These are phyloP conservation scores for Archilochus colubris DNA, from an alignment of 2,113 vertebrate genomes.

Conservation along the genomic window DNA sequence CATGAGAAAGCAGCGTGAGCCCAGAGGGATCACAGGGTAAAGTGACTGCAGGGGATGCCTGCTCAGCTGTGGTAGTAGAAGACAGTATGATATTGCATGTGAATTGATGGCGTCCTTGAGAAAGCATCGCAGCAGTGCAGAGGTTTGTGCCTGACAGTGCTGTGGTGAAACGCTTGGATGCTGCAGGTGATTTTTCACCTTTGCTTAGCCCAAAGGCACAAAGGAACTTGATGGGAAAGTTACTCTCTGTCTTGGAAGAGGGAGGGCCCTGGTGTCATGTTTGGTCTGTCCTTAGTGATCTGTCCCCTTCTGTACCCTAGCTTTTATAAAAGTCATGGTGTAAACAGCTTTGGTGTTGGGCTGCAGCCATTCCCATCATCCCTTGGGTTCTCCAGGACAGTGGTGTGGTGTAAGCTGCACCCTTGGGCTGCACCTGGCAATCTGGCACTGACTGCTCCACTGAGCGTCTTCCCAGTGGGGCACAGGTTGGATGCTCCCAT, in stretches of 20 bases:
- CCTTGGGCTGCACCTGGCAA: neutral
- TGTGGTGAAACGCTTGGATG: neutral
- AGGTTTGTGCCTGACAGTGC: neutral
- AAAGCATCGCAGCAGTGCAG: neutral
- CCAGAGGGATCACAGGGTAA: neutral
- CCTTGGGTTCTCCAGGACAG: neutral
- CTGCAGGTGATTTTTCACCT: slow-evolving; percentile 29
- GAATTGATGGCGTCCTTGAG: slow-evolving; percentile 55
- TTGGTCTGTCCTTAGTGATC: neutral
- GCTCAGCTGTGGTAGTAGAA: slow-evolving; percentile 44
- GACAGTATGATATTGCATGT: slow-evolving; percentile 9
- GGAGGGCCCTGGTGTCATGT: neutral
- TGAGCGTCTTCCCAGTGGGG: neutral
- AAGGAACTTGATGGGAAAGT: neutral
- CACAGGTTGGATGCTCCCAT: fast-evolving
- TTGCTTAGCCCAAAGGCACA: neutral
- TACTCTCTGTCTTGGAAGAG: neutral
- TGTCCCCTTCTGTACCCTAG: neutral
- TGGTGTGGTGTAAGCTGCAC: fast-evolving
- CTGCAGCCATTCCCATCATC: neutral
- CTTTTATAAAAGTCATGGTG: neutral
- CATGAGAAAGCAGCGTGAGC: neutral
- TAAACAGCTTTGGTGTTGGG: fast-evolving
- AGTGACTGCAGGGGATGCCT: neutral
- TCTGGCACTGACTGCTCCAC: fast-evolving